A percentile compares a stretch with the other conserved stretches of the same genome.
phyloP scores from a whole-genome alignment of 2,113 vertebrate genomes.

The Pseudorhombus dupliciocellatus region DNA sequence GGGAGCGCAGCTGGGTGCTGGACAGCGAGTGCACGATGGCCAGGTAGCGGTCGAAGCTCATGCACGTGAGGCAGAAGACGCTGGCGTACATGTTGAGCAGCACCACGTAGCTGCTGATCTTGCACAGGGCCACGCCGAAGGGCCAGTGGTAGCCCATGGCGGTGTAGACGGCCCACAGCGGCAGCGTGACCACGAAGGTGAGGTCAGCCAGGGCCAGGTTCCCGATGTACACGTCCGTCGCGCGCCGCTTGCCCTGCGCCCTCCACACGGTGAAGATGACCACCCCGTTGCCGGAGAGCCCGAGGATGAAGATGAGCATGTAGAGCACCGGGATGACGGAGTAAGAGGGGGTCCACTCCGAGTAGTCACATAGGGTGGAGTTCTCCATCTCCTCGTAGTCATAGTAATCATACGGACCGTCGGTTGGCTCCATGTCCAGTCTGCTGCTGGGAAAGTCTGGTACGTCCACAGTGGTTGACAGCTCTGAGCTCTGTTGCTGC shows the following conservation, averaged over 20 bases:
- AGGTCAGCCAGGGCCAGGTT: constrained; percentile 88
- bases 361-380: constrained; percentile 77
- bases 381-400: constrained; percentile 68
- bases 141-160: constrained; percentile 88
- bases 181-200: constrained; percentile 87
- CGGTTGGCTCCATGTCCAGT: constrained; percentile 54
- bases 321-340: constrained; percentile 86
- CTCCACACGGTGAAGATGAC: constrained; percentile 88
- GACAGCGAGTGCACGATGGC: constrained; percentile 86
- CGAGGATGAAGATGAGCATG: constrained; percentile 89
- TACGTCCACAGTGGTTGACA: constrained; percentile 28
- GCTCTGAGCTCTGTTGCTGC: constrained; percentile 54
- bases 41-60: constrained; percentile 88
- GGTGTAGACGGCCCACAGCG: constrained; percentile 89
- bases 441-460: background rate
- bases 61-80: constrained; percentile 88
- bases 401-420: constrained; percentile 53
- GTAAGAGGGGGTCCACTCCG: constrained; percentile 84
- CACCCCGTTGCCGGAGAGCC: constrained; percentile 86
- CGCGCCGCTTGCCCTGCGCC: constrained; percentile 79
- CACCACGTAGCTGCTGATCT: constrained; percentile 87
- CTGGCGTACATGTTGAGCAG: constrained; percentile 90
- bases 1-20: constrained; percentile 80
- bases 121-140: constrained; percentile 85
- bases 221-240: constrained; percentile 86